Evolutionary conservation across 2,113 vertebrate genomes (phyloP).

Genomic region (Urocynchramus pylzowi): DNA sequence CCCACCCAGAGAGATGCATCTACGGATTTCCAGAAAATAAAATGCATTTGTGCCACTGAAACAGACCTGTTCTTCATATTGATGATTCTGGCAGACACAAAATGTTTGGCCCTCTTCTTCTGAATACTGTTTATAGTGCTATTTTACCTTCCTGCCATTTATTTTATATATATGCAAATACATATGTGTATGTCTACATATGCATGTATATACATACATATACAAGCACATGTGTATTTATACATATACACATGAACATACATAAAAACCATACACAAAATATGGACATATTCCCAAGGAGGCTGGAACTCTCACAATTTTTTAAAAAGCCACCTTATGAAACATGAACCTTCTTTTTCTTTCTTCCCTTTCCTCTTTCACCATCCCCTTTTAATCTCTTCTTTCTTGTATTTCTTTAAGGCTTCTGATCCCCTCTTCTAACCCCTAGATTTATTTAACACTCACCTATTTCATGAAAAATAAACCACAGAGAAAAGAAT

Average conservation of each 20-base stretch:
- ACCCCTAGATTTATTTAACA: background rate
- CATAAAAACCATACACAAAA: background rate
- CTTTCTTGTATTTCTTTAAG: background rate
- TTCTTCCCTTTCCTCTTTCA: background rate
- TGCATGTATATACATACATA: background rate
- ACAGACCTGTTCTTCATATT: background rate
- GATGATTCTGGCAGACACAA: background rate
- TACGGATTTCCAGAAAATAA: background rate
- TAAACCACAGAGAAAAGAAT: background rate
- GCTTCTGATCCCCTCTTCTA: fast-evolving
- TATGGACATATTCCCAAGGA: background rate
- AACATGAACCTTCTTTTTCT: background rate
- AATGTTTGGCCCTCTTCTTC: background rate
- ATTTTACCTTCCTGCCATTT: background rate
- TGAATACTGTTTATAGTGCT: background rate
- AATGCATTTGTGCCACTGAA: background rate
- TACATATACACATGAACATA: background rate
- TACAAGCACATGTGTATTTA: too few species aligned
- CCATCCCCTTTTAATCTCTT: background rate
- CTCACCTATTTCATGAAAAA: background rate
- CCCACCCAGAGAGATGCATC: background rate
- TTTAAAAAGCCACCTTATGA: background rate
- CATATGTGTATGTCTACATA: background rate
- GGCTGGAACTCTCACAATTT: background rate
- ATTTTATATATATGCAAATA: background rate